phyloP scores from a whole-genome alignment of 2,113 vertebrate genomes.

The Bolborhynchus lineola region DNA sequence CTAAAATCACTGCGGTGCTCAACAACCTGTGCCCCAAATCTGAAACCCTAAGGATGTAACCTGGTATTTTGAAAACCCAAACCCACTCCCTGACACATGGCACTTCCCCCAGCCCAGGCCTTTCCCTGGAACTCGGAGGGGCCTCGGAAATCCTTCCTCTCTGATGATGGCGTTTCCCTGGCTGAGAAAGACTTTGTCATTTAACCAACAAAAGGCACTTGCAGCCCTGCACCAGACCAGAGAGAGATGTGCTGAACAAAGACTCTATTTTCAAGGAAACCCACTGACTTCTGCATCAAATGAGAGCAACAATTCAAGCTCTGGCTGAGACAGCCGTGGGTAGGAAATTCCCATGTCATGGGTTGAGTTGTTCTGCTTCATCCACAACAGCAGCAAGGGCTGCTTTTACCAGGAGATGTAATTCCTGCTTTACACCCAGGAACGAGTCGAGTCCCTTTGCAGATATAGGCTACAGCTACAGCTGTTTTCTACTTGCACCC shows the following conservation, averaged over 20 bases:
- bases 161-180: fast-evolving
- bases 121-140: not conserved
- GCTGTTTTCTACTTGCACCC: not conserved
- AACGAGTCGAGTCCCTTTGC: not conserved
- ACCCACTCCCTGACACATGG: not conserved
- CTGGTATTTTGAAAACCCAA: conserved; percentile 15
- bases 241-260: conserved; percentile 36
- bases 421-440: not conserved
- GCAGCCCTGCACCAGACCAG: not conserved
- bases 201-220: not conserved
- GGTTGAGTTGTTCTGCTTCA: not conserved
- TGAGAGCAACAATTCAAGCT: conserved; percentile 7
- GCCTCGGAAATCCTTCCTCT: not conserved
- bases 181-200: not conserved
- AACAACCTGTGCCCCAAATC: conserved; percentile 23
- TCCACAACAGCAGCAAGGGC: not conserved
- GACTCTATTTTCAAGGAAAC: conserved; percentile 35
- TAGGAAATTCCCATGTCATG: not conserved
- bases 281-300: not conserved
- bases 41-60: conserved; percentile 51
- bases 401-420: not conserved
- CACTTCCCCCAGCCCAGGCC: not conserved
- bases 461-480: not conserved
- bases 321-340: not conserved
- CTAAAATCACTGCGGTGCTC: not conserved